phyloP scores from a whole-genome alignment of 2,888 invertebrate species.

The Apantesis nais region DNA sequence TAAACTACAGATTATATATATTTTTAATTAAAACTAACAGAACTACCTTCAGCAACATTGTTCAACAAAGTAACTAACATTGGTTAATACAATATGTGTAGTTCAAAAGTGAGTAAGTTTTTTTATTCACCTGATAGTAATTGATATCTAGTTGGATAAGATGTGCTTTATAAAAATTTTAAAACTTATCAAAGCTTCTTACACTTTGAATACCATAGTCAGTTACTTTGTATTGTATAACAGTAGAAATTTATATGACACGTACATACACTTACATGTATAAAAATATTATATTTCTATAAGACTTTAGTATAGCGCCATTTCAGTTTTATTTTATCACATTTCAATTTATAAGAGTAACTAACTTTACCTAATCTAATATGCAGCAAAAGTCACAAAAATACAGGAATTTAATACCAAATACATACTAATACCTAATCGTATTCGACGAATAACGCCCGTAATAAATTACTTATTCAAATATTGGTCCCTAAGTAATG shows the following conservation, averaged over 20 bases:
- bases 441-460: slow-evolving; percentile 22
- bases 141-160: neutral
- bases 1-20: no score
- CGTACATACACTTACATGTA: neutral
- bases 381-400: slow-evolving; percentile 1
- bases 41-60: no score
- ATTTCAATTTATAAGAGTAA: slow-evolving; percentile 34
- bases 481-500: slow-evolving; percentile 31
- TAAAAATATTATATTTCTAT: slow-evolving; percentile 7
- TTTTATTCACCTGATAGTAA: no score
- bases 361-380: slow-evolving; percentile 20
- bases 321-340: slow-evolving; percentile 40
- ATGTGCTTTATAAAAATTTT: no score
- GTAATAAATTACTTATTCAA: slow-evolving; percentile 19
- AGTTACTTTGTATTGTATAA: neutral
- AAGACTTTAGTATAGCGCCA: slow-evolving; percentile 28
- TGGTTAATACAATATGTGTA: neutral
- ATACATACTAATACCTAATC: slow-evolving; percentile 14
- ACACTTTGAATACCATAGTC: neutral
- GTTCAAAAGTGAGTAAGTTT: no score
- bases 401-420: slow-evolving; percentile 12
- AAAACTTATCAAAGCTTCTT: no score
- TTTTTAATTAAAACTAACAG: no score
- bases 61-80: neutral
- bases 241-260: neutral